Percentiles rank a stretch among this genome's conserved stretches.
phyloP scores from a whole-genome alignment of 2,888 invertebrate species.

The Tineola bisselliella region DNA sequence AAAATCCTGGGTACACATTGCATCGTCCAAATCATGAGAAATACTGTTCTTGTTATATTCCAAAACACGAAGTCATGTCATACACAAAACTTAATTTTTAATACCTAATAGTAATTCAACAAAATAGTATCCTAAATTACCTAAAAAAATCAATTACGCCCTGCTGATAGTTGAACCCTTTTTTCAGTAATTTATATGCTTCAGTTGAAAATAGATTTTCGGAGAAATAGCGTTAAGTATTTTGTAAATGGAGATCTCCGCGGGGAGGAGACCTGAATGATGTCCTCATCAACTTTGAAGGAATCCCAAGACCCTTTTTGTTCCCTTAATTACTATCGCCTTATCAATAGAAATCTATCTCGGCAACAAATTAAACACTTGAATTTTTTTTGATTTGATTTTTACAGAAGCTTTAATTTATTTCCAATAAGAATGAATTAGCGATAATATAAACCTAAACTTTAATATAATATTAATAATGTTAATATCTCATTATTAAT shows the following conservation, averaged over 20 bases:
- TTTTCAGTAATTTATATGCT: conserved; percentile 5
- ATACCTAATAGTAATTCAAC: no score
- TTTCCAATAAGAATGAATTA: background rate
- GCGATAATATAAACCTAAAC: background rate
- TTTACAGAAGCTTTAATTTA: background rate
- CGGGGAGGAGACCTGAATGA: conserved; percentile 5
- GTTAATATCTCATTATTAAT: background rate
- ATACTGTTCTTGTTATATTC: no score
- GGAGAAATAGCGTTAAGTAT: conserved; percentile 2
- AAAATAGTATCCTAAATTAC: no score
- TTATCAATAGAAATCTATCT: conserved; percentile 9
- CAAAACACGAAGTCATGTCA: no score
- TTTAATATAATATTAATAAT: background rate
- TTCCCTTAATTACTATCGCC: background rate
- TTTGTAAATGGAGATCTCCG: background rate
- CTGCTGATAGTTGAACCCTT: background rate
- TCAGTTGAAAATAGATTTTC: background rate
- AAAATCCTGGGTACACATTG: no score
- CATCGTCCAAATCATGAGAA: no score
- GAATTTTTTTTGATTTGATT: conserved; percentile 11
- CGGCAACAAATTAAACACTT: background rate
- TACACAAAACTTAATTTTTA: no score
- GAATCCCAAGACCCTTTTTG: background rate
- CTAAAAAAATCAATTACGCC: background rate
- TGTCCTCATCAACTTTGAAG: background rate